phyloP scores from a whole-genome alignment of 2,888 invertebrate genomes.

The Torymus aiolomorphi region DNA sequence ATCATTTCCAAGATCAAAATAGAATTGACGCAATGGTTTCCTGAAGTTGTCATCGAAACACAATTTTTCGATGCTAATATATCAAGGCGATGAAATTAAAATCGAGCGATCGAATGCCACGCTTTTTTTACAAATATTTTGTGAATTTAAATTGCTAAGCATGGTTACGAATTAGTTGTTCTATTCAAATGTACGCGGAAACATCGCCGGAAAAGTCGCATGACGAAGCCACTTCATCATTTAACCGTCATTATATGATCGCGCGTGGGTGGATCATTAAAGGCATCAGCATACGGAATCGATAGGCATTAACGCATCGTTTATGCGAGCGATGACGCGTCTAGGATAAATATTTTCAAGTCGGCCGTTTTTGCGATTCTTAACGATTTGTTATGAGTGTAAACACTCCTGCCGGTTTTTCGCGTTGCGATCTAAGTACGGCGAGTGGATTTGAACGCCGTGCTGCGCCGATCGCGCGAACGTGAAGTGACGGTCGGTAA shows the following conservation, averaged over 20 bases:
- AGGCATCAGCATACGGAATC: slow-evolving; percentile 8
- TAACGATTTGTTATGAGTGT: too few species aligned
- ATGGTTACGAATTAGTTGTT: slow-evolving; percentile 6
- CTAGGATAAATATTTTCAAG: not conserved
- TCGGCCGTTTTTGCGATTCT: too few species aligned
- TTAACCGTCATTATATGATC: slow-evolving; percentile 3
- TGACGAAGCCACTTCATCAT: not conserved
- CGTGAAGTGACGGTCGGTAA: slow-evolving; percentile 18
- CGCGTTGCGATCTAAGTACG: too few species aligned
- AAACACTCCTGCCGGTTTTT: not conserved
- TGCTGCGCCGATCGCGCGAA: not conserved
- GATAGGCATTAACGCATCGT: not conserved
- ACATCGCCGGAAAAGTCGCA: not conserved
- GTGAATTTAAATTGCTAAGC: slow-evolving; percentile 36
- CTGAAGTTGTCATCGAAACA: not conserved
- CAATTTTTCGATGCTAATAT: not conserved
- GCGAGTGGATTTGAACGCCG: slow-evolving; percentile 12
- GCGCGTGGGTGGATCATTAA: slow-evolving; percentile 28
- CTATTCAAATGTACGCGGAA: slow-evolving; percentile 44
- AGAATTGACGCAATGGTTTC: too few species aligned
- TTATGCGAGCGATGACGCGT: slow-evolving; percentile 17
- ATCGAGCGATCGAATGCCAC: not conserved
- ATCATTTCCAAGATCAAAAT: too few species aligned
- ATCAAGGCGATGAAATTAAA: slow-evolving; percentile 23
- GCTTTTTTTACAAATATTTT: slow-evolving; percentile 18